Evolutionary conservation across 1,140 invertebrate species (phyloP).

Genomic region (Drosophila littoralis): DNA sequence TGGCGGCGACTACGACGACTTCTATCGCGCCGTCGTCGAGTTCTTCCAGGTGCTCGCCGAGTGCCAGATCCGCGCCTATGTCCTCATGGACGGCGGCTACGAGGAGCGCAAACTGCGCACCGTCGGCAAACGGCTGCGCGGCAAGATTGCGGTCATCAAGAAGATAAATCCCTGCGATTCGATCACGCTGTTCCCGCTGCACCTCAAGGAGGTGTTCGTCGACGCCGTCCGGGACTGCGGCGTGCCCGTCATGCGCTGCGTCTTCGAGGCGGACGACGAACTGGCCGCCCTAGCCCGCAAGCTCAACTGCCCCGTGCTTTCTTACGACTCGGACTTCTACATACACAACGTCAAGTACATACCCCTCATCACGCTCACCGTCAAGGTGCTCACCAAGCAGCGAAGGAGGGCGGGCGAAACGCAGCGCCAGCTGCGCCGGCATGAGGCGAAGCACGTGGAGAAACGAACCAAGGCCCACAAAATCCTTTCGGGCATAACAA

Average conservation of each 20-base stretch:
- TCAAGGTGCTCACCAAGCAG: constrained; percentile 77
- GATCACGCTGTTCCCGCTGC: constrained; percentile 88
- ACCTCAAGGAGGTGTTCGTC: constrained; percentile 90
- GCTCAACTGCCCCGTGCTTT: constrained; percentile 92
- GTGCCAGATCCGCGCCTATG: constrained; percentile 90
- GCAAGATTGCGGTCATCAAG: constrained; percentile 87
- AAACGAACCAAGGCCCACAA: constrained; percentile 73
- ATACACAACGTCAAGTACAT: constrained; percentile 93
- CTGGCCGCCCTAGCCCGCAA: constrained; percentile 91
- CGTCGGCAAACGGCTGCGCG: constrained; percentile 86
- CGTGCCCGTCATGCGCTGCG: constrained; percentile 88
- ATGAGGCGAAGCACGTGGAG: constrained; percentile 73
- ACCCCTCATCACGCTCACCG: constrained; percentile 89
- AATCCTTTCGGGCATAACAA: constrained; percentile 51
- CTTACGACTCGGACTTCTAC: constrained; percentile 96
- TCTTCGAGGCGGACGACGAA: constrained; percentile 95
- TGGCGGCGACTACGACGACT: constrained; percentile 95
- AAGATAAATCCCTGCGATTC: constrained; percentile 84
- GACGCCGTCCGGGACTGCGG: constrained; percentile 88
- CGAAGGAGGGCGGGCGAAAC: not conserved
- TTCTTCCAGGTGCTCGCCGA: constrained; percentile 90
- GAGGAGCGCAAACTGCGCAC: constrained; percentile 91
- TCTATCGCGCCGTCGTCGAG: constrained; percentile 86
- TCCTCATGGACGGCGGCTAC: constrained; percentile 93
- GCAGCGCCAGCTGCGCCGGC: constrained; percentile 40